Conservation (phyloP, 2,113 vertebrate species). For the Oceanites oceanicus region DNA sequence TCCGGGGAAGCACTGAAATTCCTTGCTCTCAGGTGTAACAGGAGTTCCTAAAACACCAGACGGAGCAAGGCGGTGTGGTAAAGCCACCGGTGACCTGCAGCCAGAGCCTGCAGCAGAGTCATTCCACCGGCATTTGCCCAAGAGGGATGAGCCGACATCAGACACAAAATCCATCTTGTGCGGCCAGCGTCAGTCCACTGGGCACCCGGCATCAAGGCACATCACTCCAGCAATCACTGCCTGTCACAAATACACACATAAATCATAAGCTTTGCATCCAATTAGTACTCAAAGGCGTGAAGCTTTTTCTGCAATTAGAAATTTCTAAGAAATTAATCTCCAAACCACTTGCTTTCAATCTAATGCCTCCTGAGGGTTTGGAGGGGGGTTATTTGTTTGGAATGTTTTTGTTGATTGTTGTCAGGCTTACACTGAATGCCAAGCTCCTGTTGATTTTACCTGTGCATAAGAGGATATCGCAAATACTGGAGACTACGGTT, state of each 20-base stretch:
- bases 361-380: background rate
- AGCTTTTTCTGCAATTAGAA: background rate
- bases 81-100: background rate
- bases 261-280: background rate
- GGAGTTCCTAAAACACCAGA: background rate
- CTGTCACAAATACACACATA: background rate
- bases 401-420: background rate
- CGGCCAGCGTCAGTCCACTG: background rate
- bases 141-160: background rate
- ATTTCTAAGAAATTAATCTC: background rate
- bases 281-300: background rate
- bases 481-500: background rate
- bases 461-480: background rate
- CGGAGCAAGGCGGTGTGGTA: fast-evolving
- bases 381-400: background rate
- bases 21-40: background rate
- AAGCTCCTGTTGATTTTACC: background rate
- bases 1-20: background rate
- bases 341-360: background rate
- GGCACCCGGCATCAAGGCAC: background rate
- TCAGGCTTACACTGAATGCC: background rate
- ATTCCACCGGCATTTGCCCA: background rate
- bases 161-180: background rate
- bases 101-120: background rate
- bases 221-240: background rate